Conservation (phyloP, 1,140 invertebrate species). For the Aphidius gifuensis region DNA sequence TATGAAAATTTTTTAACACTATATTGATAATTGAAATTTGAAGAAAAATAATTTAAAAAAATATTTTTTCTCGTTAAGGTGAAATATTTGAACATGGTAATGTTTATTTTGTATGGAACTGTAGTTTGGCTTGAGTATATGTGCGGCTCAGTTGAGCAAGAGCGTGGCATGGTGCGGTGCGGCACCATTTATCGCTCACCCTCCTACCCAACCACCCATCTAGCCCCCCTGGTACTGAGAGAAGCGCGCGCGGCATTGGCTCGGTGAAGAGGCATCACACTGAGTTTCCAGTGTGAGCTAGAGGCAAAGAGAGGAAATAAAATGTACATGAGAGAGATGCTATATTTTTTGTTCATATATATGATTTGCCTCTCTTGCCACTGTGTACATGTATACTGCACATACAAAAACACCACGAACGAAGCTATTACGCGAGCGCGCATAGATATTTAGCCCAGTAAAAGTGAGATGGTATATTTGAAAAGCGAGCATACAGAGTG, state of each 20-base stretch:
- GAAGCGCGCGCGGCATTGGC: slow-evolving; percentile 9
- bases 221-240: slow-evolving; percentile 18
- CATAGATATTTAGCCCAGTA: slow-evolving; percentile 39
- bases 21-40: background rate
- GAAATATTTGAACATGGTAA: background rate
- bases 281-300: background rate
- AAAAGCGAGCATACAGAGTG: no score
- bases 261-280: slow-evolving; percentile 1
- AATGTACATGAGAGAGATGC: no score
- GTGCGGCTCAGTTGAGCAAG: slow-evolving; percentile 20
- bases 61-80: background rate
- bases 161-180: slow-evolving; percentile 38
- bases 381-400: no score
- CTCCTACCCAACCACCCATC: slow-evolving; percentile 21
- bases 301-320: background rate
- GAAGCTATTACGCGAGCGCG: slow-evolving; percentile 51
- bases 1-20: no score
- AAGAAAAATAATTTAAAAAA: background rate
- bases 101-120: slow-evolving; percentile 7
- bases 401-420: slow-evolving; percentile 45
- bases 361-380: no score
- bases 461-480: slow-evolving; percentile 25
- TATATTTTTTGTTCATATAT: no score
- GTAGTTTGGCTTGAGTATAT: slow-evolving; percentile 5
- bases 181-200: slow-evolving; percentile 46